phyloP scores from a whole-genome alignment of 2,113 vertebrate genomes.

The Lophotis ruficrista region DNA sequence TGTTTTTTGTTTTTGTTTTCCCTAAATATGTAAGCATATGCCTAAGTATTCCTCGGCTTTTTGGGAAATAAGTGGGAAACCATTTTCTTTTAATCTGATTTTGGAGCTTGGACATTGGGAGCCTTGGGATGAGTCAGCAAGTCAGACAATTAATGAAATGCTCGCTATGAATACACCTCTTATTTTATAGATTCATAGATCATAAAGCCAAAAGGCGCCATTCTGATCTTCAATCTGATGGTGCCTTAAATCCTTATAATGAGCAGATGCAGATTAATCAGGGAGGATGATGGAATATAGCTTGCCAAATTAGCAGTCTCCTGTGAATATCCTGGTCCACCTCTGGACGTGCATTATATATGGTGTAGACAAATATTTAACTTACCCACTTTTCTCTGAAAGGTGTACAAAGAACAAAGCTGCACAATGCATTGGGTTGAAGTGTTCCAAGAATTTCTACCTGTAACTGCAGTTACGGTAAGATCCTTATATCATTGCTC shows the following conservation, averaged over 20 bases:
- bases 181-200: neutral
- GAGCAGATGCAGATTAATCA: neutral
- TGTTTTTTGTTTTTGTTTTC: too few species aligned
- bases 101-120: neutral
- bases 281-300: neutral
- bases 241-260: neutral
- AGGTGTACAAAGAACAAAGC: neutral
- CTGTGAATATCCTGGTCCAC: neutral
- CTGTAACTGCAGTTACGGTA: neutral
- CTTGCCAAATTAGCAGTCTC: neutral
- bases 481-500: neutral
- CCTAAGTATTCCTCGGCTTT: neutral
- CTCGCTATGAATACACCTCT: neutral
- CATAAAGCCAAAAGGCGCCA: neutral
- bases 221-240: neutral
- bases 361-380: neutral
- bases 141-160: neutral
- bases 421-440: neutral
- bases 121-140: neutral
- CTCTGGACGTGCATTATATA: neutral
- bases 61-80: neutral
- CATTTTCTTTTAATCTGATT: neutral
- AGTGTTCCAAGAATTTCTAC: neutral
- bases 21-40: neutral
- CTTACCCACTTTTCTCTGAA: neutral